Evolutionary conservation across 2,888 invertebrate genomes (phyloP), one percentile per base, ranked within the genome.

Genomic region (Stomorhina lunata): DNA sequence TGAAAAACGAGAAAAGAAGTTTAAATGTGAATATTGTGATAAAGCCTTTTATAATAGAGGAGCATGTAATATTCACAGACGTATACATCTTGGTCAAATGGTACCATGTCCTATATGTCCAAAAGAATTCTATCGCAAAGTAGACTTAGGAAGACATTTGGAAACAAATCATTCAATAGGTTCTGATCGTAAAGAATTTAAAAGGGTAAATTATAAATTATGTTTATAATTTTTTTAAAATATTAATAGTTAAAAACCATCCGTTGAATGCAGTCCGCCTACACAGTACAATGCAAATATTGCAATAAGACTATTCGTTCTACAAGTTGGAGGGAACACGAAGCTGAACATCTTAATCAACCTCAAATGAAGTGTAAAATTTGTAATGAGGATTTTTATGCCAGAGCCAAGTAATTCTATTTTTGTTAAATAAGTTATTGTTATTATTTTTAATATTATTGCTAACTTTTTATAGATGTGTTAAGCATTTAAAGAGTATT

Each of bases 11-110:
- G 45, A 75, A 63, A 75, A 57, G 17, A 29, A 48, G 37, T 78
- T 80, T 6, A 83, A 84, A 43, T 86, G 86, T 15, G 48, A 84
- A 17, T 55, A 80, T 59, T 86, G 86, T 80, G 65, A 76, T 34
- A 83, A 83, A 69, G 77, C 81, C 53, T 86, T 86, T 12, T 84
- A 80, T 34, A 61, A 83, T 50, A 83, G 84, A 55, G 85, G 85
- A 20, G 85, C 79, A 40, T 65, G 84, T 9, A 85, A 85, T 79
- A 81, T 85, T 53, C 86, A 86, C 50, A 65, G 71, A 12, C 71
- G 71, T n/a, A 63, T 72, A 37, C 80, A 80, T 57, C 63, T 80
- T 37, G 80, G 75, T 17, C 61, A 29, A 45, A 80, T 75, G 80
- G 40, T 75, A 3, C n/a, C 53, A 65, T 80, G 80, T 10, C 63